Evolutionary conservation across 2,797 vertebrate species (phyloP).

Genomic region (Cuculus canorus): DNA sequence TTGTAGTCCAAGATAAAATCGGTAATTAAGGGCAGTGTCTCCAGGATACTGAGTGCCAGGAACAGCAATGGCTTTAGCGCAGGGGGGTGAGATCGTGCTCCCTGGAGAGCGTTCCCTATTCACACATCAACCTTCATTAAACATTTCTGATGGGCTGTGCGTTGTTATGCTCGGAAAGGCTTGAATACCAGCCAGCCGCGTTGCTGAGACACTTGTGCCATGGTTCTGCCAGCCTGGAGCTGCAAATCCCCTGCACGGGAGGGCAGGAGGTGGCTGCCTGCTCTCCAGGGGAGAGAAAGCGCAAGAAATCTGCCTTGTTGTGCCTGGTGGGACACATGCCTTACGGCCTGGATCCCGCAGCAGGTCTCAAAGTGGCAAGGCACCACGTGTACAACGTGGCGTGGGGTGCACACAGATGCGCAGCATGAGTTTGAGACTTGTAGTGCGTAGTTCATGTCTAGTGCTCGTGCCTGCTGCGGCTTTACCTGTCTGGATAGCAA

Average conservation of each 20-base stretch:
- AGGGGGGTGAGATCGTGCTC: background rate
- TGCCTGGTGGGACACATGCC: background rate
- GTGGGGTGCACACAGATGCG: background rate
- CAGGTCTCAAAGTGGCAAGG: background rate
- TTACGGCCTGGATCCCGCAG: background rate
- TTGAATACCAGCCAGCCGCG: background rate
- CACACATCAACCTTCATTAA: background rate
- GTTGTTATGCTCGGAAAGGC: background rate
- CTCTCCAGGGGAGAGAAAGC: background rate
- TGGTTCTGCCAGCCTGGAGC: background rate
- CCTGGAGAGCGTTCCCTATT: background rate
- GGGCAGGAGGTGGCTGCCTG: background rate
- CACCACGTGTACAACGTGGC: background rate
- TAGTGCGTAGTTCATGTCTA: slow-evolving; percentile 30
- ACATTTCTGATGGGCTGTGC: background rate
- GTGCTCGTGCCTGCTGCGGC: slow-evolving; percentile 22
- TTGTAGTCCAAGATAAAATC: background rate
- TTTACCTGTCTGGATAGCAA: background rate
- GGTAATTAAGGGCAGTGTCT: background rate
- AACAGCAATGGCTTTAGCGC: background rate
- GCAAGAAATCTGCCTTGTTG: background rate
- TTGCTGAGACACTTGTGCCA: background rate
- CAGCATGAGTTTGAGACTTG: slow-evolving; percentile 3
- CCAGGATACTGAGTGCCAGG: background rate
- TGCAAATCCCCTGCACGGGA: background rate